Evolutionary conservation across 2,888 invertebrate genomes (phyloP).

Genomic region (Dysmachus trigonus): DNA sequence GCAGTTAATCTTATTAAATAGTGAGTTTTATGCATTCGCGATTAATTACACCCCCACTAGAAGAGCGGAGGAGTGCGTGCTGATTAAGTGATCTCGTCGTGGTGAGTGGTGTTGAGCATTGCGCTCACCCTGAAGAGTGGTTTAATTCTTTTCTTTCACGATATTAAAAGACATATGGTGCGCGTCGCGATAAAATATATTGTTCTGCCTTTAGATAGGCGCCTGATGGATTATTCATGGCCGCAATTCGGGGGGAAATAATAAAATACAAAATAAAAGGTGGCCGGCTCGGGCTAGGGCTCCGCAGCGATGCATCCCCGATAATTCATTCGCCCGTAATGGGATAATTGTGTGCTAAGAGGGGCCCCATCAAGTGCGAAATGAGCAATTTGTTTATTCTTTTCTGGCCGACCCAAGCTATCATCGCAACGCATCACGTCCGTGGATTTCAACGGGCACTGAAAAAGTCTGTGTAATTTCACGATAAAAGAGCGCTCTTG

Average conservation of each 20-base stretch:
- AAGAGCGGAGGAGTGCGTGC: neutral
- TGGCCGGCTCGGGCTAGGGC: neutral
- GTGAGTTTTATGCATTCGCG: neutral
- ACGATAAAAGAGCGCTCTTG: neutral
- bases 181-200: constrained; percentile 20
- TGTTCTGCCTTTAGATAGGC: neutral
- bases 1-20: neutral
- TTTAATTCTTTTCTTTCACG: constrained; percentile 9
- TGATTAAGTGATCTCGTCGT: constrained; percentile 7
- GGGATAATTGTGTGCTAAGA: neutral
- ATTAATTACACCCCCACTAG: neutral
- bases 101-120: neutral
- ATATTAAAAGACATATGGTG: constrained; percentile 34
- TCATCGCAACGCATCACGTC: too few species aligned
- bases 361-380: neutral
- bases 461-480: neutral
- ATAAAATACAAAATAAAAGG: neutral
- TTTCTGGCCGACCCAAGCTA: neutral
- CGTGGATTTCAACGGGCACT: neutral
- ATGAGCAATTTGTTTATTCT: neutral
- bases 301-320: neutral
- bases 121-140: neutral
- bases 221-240: constrained; percentile 43
- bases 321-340: neutral
- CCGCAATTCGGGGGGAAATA: neutral